phyloP scores from a whole-genome alignment of 2,888 invertebrate genomes.

The Nomada flava region DNA sequence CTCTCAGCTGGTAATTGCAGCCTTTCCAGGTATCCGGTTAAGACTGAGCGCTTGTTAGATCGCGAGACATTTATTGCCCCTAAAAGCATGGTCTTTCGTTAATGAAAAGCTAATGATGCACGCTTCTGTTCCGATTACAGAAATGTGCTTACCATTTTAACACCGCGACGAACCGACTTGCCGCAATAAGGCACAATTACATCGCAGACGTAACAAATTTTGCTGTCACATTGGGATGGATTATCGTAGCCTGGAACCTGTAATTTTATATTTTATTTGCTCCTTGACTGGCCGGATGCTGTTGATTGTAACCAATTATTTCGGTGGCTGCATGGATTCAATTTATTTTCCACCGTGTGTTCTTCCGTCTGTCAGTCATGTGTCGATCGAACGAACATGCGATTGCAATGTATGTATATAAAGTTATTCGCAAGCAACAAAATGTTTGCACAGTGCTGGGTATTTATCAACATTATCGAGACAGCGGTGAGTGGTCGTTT shows the following conservation, averaged over 20 bases:
- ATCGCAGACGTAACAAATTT: slow-evolving; percentile 22
- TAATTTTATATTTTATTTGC: slow-evolving; percentile 28
- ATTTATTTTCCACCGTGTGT: slow-evolving; percentile 19
- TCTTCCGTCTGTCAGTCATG: not conserved
- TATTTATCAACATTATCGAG: slow-evolving; percentile 19
- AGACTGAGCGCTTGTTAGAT: not conserved
- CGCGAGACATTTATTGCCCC: slow-evolving; percentile 24
- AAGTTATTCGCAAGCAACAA: slow-evolving; percentile 21
- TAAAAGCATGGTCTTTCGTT: not conserved
- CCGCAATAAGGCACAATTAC: slow-evolving; percentile 3
- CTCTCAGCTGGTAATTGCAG: not conserved
- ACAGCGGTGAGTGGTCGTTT: slow-evolving; percentile 25
- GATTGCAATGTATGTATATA: not conserved
- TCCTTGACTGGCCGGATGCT: slow-evolving; percentile 21
- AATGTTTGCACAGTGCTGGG: slow-evolving; percentile 36
- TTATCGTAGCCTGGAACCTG: slow-evolving; percentile 21
- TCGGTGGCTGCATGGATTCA: slow-evolving; percentile 13
- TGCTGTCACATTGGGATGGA: slow-evolving; percentile 14
- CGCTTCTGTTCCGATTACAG: not conserved
- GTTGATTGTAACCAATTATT: slow-evolving; percentile 32
- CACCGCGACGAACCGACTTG: not conserved
- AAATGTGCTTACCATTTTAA: slow-evolving; percentile 8
- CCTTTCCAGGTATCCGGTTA: not conserved
- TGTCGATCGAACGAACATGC: not conserved
- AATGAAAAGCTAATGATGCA: slow-evolving; percentile 18